Base-by-base conservation (phyloP, 92 coral and sea anemone species). In the Heliopora coerulea region DNA sequence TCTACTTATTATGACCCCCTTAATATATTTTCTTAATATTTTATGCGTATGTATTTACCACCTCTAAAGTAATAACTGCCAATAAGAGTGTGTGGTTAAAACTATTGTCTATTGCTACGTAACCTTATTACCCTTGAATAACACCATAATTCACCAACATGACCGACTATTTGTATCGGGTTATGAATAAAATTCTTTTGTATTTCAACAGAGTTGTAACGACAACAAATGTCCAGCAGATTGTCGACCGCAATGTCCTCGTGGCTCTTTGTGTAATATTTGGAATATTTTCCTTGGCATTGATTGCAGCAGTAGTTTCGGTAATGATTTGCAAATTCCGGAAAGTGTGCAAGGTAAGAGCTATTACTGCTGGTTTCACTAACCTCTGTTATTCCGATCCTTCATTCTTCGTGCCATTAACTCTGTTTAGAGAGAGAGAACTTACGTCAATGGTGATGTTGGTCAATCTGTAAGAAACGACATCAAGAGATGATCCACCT, bases 221-320 rank as follows among this genome's bases (percentile, higher is more conserved):
- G 7, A 34, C 89, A 20, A 78, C 86, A 0, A 78, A 81, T 34
- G 81, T 83, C n/a, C 69, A 62, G 37, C 64, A 78, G 63, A 78
- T 84, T 37, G 87, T 88, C 35, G 79, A 81, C 58, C 74, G 79
- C 48, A 78, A 85, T 30, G 95, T 96, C 82, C 80, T 93, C 62
- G 86, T 89, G 33, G 98, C 98, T 21, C 86, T 93, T 59, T 96
- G 98, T n/a, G 95, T 88, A 21, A 90, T 93, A 31, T 93, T 93
- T 59, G 98, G 91, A 10, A 78, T 88, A n/a, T 84, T 93, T 73
- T 88, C 96, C 1, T 58, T 88, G 39, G 91, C 80, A 15, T 65
- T 93, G 80, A 86, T 87, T 35, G 89, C 85, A 4, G 83, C 88
- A 26, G 81, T 93, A 30, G 89, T 78, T 9, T 83, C 85, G 72